These are phyloP conservation scores for Sandelia bainsii DNA, from an alignment of 2,797 vertebrate genomes.

Conservation along the genomic window DNA sequence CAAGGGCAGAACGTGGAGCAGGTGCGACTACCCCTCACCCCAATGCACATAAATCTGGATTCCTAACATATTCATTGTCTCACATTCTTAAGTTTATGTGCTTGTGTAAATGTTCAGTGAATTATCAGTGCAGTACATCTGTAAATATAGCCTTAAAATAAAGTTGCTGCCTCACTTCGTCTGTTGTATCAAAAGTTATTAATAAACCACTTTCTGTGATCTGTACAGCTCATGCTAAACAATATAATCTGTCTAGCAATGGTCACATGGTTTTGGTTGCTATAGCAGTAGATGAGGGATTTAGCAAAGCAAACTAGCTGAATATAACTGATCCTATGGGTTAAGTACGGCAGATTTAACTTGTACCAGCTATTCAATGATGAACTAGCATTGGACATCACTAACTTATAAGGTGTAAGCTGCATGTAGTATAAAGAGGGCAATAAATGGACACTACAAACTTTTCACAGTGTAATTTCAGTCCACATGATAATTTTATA, in stretches of 20 bases:
- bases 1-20: slow-evolving; percentile 97
- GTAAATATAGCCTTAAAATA: slow-evolving; percentile 36
- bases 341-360: neutral
- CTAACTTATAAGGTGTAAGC: neutral
- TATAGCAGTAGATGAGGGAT: neutral
- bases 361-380: slow-evolving; percentile 6
- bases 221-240: slow-evolving; percentile 6
- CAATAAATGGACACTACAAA: neutral
- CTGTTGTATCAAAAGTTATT: slow-evolving; percentile 22
- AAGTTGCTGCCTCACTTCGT: slow-evolving; percentile 28
- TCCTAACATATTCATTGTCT: slow-evolving; percentile 14
- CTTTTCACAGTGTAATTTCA: neutral
- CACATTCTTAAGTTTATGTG: slow-evolving; percentile 4
- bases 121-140: slow-evolving; percentile 3
- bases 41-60: slow-evolving; percentile 24
- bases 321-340: neutral
- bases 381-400: neutral
- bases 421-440: neutral
- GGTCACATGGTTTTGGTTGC: neutral
- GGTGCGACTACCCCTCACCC: slow-evolving; percentile 78
- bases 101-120: slow-evolving; percentile 18
- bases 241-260: neutral
- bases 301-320: neutral
- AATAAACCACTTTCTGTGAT: slow-evolving; percentile 9
- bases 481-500: neutral